Evolutionary conservation across 2,888 invertebrate genomes (phyloP), one percentile per base, ranked within the genome.

Genomic region (Trachelus tabidus): DNA sequence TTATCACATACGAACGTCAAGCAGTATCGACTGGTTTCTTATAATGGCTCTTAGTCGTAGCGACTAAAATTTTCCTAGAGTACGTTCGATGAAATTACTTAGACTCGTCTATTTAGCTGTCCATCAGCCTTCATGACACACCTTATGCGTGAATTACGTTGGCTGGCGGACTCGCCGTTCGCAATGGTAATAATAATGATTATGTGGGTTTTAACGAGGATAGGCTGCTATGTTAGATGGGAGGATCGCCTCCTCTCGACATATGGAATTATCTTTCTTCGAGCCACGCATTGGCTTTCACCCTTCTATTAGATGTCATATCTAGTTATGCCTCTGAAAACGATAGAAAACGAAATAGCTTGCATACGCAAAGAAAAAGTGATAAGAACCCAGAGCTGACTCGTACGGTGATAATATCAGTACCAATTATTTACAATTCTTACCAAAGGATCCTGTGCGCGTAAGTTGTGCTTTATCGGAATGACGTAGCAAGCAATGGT

Each of bases 171-270:
- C 76, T 79, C 69, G 76, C 79, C 80, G 71, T 74, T 76, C 75
- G 73, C 68, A 35, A 79, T 80, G 75, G 37, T 80, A 76, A 80
- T 79, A 75, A 80, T 76, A 76, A 80, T 79, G 68, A 80, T 80
- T 76, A 80, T 74, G 73, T 75, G 71, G 78, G 78, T 56, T 78
- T 78, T 75, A 78, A 76, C 76, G 75, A 73, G 76, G 37, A 80
- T 80, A 79, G 77, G 75, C 77, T 75, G 71, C 33, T n/a, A 77
- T 40, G 75, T 71, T 75, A 71, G 69, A 73, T 77, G 75, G 75
- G 71, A 77, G 75, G 77, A 68, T 34, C 71, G 31, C 71, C 34
- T 34, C 71, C 34, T 71, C 31, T 31, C 12, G 71, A 34, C 31
- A 34, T 15, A 71, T 56, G 56, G 56, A 56, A 56, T 56, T 56